Base-by-base conservation (phyloP, 2,888 invertebrate genomes). In the Laspeyria flexula region DNA sequence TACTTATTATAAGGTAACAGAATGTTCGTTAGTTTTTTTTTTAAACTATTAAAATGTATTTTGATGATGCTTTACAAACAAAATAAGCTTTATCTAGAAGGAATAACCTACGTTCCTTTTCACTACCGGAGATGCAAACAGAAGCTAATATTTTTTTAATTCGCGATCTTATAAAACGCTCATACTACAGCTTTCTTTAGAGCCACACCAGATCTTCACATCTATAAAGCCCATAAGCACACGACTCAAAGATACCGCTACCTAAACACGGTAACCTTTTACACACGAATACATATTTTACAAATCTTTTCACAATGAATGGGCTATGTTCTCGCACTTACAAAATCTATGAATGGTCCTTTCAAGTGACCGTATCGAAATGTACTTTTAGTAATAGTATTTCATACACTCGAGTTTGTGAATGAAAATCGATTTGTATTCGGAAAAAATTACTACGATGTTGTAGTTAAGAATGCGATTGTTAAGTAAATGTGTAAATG, bases 241-340 rank as follows among this genome's bases (percentile, higher is more conserved):
- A 75, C 75, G 69, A 67, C 63, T 83, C 85, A 88, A 90, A 87
- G 83, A 77, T 49, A 69, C 88, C 90, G 88, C 88, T 86, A 83
- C 79, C 74, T 82, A 80, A 79, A 84, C 73, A 81, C 73, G 61
- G 69, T 58, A 69, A 83, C 70, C 81, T 79, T 83, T 82, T 69
- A 81, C 82, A 79, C 82, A 61, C 63, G 72, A 69, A 64, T 55
- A 65, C 55, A 65, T 63, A 59, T 65, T 72, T 68, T 63, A 66
- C 51, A 46, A 52, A 55, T 41, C 25, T 18, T 30, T 40, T 42
- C 35, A 23, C 21, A 18, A 31, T 44, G 41, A 35, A 51, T 27
- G 21, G 27, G 21, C 25, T 5, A 6, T 43, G 29, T 33, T 42
- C 25, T 51, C 47, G 25, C 41, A 49, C 37, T 56, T 45, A 45